Percentiles rank a stretch among this genome's conserved stretches.
phyloP scores from a whole-genome alignment of 2,113 vertebrate species.

The Ochotona curzoniae region DNA sequence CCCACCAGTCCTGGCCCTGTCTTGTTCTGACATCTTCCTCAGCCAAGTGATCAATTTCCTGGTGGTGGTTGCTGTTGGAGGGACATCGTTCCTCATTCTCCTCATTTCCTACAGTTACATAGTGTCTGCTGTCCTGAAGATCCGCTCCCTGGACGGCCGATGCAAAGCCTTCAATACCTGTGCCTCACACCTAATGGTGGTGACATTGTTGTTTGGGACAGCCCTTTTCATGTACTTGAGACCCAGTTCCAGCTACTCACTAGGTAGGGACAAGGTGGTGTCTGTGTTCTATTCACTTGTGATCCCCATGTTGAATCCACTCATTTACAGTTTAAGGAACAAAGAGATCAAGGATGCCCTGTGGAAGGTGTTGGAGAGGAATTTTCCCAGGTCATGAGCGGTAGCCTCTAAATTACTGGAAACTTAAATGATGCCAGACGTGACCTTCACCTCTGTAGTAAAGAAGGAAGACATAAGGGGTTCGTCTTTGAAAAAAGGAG shows the following conservation, averaged over 20 bases:
- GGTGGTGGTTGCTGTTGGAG: conserved; percentile 39
- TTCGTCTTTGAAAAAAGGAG: not conserved
- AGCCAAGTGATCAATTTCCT: conserved; percentile 79
- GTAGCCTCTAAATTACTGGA: not conserved
- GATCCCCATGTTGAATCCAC: conserved; percentile 78
- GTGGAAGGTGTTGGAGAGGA: conserved; percentile 56
- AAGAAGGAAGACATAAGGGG: not conserved
- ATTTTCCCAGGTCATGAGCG: not conserved
- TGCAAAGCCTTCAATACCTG: conserved; percentile 73
- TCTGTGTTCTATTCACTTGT: conserved; percentile 73
- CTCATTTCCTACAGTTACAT: conserved; percentile 76
- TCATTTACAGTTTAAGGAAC: conserved; percentile 80
- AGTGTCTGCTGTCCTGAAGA: conserved; percentile 63
- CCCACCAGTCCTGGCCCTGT: conserved; percentile 77
- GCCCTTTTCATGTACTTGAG: conserved; percentile 78
- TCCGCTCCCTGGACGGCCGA: not conserved
- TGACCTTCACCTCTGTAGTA: not conserved
- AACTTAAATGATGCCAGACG: not conserved
- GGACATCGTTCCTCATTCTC: conserved; percentile 62
- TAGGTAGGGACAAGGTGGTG: conserved; percentile 71
- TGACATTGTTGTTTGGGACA: conserved; percentile 72
- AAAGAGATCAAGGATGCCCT: conserved; percentile 75
- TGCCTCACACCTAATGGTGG: conserved; percentile 29
- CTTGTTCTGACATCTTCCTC: conserved; percentile 68
- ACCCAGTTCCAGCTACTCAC: conserved; percentile 69